phyloP scores from a whole-genome alignment of 2,113 vertebrate genomes.

The Eolophus roseicapilla region DNA sequence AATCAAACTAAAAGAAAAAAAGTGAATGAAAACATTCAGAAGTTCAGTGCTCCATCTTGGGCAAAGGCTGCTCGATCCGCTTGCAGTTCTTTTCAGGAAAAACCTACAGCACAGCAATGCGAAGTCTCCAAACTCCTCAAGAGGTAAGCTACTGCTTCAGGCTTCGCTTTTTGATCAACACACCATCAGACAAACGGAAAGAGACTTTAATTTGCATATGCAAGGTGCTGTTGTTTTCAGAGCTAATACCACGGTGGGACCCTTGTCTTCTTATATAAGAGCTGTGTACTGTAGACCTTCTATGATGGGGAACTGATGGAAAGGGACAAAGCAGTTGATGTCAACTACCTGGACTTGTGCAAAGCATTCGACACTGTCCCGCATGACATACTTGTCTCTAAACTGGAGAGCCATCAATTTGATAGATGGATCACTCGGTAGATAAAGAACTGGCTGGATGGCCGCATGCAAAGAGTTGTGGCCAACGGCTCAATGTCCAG shows the following conservation, averaged over 20 bases:
- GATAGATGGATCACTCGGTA: neutral
- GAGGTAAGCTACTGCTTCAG: neutral
- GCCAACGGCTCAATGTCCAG: neutral
- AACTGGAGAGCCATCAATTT: neutral
- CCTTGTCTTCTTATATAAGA: neutral
- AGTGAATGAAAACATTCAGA: neutral
- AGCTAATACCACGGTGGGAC: neutral
- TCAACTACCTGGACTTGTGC: neutral
- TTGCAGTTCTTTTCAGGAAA: neutral
- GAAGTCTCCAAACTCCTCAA: neutral
- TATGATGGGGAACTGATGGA: neutral
- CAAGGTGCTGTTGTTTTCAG: neutral
- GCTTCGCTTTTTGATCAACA: neutral
- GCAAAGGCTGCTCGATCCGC: neutral
- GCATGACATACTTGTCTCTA: neutral
- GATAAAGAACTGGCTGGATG: neutral
- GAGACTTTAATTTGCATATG: neutral
- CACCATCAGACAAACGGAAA: neutral
- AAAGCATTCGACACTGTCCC: neutral
- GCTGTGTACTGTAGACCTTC: neutral
- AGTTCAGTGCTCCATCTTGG: neutral
- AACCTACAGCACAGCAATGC: neutral
- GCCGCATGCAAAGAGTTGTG: neutral
- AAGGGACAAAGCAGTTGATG: neutral
- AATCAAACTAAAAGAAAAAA: neutral